phyloP scores from a whole-genome alignment of 2,797 vertebrate species.

The Urophycis tenuis region DNA sequence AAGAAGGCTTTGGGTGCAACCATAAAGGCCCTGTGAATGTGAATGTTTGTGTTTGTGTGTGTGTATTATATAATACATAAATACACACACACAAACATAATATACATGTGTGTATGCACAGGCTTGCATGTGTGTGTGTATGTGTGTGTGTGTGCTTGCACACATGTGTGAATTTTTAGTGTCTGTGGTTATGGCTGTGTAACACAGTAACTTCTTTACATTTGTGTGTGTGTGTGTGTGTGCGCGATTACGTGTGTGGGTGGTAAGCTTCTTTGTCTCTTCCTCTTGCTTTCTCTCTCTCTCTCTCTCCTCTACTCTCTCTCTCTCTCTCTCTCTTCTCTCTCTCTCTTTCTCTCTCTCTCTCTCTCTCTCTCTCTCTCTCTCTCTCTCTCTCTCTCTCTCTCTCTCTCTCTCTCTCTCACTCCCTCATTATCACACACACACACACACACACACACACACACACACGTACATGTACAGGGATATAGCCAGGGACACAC shows the following conservation, averaged over 20 bases:
- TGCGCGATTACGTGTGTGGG: conserved; percentile 7
- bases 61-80: too few species aligned
- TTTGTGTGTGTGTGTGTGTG: conserved; percentile 1
- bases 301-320: neutral
- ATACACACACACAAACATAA: too few species aligned
- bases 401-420: neutral
- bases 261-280: neutral
- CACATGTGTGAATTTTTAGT: conserved; percentile 7
- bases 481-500: neutral
- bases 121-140: neutral
- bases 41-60: too few species aligned
- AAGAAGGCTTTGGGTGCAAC: conserved; percentile 47
- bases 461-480: neutral
- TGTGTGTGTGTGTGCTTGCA: neutral
- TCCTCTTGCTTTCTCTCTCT: neutral
- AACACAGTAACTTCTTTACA: neutral
- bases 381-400: neutral
- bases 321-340: too few species aligned
- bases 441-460: neutral
- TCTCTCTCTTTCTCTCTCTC: neutral
- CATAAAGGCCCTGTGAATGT: conserved; percentile 29
- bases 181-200: conserved; percentile 8
- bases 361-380: neutral
- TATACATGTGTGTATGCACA: too few species aligned
- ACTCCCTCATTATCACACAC: neutral